These are phyloP conservation scores for Galago senegalensis DNA, from an alignment of 2,797 vertebrate genomes.

Conservation along the genomic window DNA sequence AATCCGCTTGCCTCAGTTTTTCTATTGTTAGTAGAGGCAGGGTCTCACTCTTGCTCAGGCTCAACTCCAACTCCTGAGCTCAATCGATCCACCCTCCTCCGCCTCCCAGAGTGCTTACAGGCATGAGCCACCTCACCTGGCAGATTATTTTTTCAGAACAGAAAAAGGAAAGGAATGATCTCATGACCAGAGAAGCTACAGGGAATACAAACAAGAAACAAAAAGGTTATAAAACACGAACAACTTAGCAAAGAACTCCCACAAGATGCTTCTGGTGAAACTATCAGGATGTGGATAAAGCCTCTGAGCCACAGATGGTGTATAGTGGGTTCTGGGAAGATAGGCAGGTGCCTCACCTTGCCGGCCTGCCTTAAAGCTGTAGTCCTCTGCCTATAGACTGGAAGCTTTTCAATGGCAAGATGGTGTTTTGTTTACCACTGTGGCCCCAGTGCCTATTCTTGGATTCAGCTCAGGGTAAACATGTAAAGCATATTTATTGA, in stretches of 20 bases:
- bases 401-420: background rate
- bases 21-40: too few species aligned
- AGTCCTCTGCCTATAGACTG: background rate
- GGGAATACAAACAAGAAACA: background rate
- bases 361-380: background rate
- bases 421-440: background rate
- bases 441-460: background rate
- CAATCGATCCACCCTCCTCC: too few species aligned
- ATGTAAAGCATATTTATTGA: background rate
- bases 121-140: too few species aligned
- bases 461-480: background rate
- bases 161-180: background rate
- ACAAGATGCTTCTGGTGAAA: background rate
- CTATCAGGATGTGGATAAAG: background rate
- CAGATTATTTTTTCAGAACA: background rate
- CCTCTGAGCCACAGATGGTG: background rate
- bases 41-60: too few species aligned
- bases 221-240: background rate
- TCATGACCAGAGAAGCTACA: background rate
- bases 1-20: too few species aligned
- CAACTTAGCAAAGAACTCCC: background rate
- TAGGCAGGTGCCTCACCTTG: background rate
- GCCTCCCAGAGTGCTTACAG: too few species aligned
- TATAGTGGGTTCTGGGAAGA: background rate
- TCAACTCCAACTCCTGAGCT: too few species aligned